Evolutionary conservation across 2,797 vertebrate species (phyloP).

Genomic region (Coccyzus lansbergi): DNA sequence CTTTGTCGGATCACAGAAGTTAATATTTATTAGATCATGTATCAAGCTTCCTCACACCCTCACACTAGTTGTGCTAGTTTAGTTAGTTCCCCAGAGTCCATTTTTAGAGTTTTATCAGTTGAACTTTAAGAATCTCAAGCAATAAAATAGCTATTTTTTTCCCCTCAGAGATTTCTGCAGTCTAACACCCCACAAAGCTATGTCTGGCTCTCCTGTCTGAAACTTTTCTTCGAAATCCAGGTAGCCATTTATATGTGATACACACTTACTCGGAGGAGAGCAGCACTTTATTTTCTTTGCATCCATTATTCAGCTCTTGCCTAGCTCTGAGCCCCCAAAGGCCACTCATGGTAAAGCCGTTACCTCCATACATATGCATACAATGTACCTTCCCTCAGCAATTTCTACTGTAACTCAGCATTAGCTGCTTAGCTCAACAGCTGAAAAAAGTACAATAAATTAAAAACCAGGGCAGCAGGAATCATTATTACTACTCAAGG

Average conservation of each 20-base stretch:
- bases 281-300: constrained; percentile 2
- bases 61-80: neutral
- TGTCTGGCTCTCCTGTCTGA: neutral
- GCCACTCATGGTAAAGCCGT: neutral
- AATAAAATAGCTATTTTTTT: neutral
- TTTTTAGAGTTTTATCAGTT: neutral
- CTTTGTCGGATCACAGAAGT: constrained; percentile 4
- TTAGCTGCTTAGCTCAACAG: neutral
- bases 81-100: neutral
- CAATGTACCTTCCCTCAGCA: neutral
- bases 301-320: neutral
- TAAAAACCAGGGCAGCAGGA: neutral
- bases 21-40: constrained; percentile 12
- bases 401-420: neutral
- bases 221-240: neutral
- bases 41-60: neutral
- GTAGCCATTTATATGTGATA: neutral
- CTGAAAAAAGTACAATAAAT: constrained; percentile 6
- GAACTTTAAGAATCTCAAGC: neutral
- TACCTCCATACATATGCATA: neutral
- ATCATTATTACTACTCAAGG: neutral
- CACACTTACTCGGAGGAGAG: neutral
- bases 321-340: neutral
- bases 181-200: neutral
- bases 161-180: neutral